Percentiles rank a stretch among this genome's conserved stretches.
phyloP scores from a whole-genome alignment of 1,140 invertebrate species.

The Uloborus diversus region DNA sequence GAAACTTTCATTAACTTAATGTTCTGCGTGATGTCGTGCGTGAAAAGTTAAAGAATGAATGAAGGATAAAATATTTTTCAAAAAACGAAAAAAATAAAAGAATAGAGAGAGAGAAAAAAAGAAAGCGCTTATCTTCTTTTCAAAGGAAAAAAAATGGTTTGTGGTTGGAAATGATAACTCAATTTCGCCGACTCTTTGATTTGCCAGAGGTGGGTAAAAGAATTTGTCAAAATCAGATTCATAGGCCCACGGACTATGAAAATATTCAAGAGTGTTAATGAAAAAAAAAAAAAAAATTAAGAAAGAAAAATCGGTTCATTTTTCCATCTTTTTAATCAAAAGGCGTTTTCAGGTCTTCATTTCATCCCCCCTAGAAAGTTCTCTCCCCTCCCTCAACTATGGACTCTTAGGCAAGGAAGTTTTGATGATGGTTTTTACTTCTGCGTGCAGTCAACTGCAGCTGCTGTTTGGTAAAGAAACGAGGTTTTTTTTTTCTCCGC shows the following conservation, averaged over 20 bases:
- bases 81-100: not conserved
- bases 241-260: conserved; percentile 32
- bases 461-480: conserved; percentile 30
- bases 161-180: conserved; percentile 21
- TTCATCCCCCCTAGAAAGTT: not conserved
- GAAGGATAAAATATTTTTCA: not conserved
- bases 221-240: conserved; percentile 45
- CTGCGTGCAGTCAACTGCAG: conserved; percentile 48
- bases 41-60: not conserved
- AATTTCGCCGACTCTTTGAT: conserved; percentile 32
- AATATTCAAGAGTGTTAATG: conserved; percentile 42
- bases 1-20: conserved; percentile 29
- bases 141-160: not conserved
- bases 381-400: not conserved
- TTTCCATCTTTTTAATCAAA: conserved; percentile 42
- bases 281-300: conserved; percentile 32
- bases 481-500: not conserved
- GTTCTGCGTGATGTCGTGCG: not conserved
- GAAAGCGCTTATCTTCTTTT: conserved; percentile 6
- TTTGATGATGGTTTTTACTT: conserved; percentile 45
- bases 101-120: conserved; percentile 3
- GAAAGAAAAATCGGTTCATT: not conserved
- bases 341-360: too few relatives aligned
- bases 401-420: conserved; percentile 3
- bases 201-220: conserved; percentile 13